A percentile compares a stretch with the other conserved stretches of the same genome.
Conservation (phyloP, 2,888 invertebrate species). For the Euplagia quadripunctaria region DNA sequence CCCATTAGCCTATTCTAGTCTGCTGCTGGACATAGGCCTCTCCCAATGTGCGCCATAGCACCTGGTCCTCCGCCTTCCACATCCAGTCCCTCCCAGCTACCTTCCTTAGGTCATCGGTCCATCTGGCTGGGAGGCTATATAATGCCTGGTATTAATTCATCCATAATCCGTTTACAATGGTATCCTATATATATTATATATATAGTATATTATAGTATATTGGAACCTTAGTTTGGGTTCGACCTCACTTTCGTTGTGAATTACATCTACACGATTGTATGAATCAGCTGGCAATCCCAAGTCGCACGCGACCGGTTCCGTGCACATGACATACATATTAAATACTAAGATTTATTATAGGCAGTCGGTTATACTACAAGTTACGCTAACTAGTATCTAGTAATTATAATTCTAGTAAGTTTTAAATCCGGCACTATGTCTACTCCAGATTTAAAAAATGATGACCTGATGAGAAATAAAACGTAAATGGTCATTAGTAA, state of each 20-base stretch:
- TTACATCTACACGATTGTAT: conserved; percentile 56
- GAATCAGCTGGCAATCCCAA: conserved; percentile 83
- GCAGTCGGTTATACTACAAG: background rate
- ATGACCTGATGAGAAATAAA: too few relatives aligned
- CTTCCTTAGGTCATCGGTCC: too few relatives aligned
- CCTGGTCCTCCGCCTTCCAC: too few relatives aligned
- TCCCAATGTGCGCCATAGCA: too few relatives aligned
- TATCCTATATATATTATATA: too few relatives aligned
- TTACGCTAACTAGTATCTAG: background rate
- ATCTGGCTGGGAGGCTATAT: background rate
- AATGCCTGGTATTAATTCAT: background rate
- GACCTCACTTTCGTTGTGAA: conserved; percentile 68
- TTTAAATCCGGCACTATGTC: background rate
- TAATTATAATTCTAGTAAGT: background rate
- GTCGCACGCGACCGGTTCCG: conserved; percentile 70
- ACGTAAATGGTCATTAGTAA: too few relatives aligned
- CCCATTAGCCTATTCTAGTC: too few relatives aligned
- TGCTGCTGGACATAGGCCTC: too few relatives aligned
- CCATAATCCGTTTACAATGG: conserved; percentile 18
- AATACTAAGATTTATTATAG: conserved; percentile 24
- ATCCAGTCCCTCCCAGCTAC: too few relatives aligned
- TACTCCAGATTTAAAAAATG: background rate
- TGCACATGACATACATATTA: conserved; percentile 73
- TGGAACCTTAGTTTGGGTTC: conserved; percentile 55
- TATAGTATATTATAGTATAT: too few relatives aligned